Percentiles rank a stretch among this genome's conserved stretches.
phyloP scores from a whole-genome alignment of 2,113 vertebrate genomes.

The Chionis minor region DNA sequence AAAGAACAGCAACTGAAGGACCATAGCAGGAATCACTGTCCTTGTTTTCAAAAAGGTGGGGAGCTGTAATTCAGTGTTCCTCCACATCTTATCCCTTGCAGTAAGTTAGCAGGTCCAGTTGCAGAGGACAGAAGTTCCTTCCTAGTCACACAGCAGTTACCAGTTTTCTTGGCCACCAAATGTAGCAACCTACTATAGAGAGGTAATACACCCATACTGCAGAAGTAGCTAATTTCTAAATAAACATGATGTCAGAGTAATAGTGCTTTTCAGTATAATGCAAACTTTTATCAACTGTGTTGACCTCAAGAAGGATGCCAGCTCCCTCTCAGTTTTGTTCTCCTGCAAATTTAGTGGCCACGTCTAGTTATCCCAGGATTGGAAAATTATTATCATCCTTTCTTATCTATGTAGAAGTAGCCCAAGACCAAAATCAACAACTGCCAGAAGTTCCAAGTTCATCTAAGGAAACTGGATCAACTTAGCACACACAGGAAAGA shows the following conservation, averaged over 20 bases:
- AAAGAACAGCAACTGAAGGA: not conserved
- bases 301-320: not conserved
- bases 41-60: not conserved
- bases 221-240: not conserved
- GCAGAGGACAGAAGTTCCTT: not conserved
- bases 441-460: not conserved
- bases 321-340: not conserved
- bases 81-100: not conserved
- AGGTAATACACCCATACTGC: not conserved
- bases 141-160: not conserved
- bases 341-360: not conserved
- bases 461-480: not conserved
- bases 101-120: not conserved
- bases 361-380: not conserved
- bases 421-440: not conserved
- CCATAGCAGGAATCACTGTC: not conserved
- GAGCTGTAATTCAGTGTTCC: not conserved
- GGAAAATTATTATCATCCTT: not conserved
- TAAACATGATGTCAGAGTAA: not conserved
- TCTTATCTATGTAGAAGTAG: not conserved
- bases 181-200: not conserved
- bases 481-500: not conserved
- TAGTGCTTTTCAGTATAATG: not conserved
- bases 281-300: not conserved
- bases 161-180: not conserved